These are phyloP conservation scores for Aphelocoma californica DNA, from an alignment of 2,797 vertebrate species.

Conservation along the genomic window DNA sequence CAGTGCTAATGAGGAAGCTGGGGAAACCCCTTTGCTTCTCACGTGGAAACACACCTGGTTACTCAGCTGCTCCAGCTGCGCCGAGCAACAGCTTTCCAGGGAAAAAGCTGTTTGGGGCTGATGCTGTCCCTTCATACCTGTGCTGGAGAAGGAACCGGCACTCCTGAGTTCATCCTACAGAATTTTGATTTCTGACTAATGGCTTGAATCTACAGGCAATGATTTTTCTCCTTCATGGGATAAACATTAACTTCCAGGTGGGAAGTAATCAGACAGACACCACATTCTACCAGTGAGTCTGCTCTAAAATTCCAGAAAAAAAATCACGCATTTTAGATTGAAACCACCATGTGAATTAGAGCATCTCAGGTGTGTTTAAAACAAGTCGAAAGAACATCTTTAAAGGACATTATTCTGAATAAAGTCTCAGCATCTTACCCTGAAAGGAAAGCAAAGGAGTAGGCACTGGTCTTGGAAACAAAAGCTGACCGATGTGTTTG, in stretches of 20 bases:
- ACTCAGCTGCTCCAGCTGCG: background rate
- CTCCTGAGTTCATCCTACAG: background rate
- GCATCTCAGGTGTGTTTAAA: background rate
- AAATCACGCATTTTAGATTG: background rate
- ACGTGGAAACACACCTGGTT: background rate
- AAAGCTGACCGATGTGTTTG: conserved; percentile 87
- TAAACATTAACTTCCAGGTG: background rate
- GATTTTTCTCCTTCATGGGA: background rate
- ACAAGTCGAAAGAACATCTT: background rate
- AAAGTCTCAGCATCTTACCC: conserved; percentile 75
- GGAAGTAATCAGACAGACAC: background rate
- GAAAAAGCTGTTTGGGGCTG: background rate
- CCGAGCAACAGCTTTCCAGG: background rate
- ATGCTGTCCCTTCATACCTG: background rate
- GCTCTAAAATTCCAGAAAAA: background rate
- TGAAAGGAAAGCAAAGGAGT: conserved; percentile 76
- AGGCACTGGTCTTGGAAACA: conserved; percentile 83
- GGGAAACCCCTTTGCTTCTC: background rate
- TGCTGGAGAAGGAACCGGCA: background rate
- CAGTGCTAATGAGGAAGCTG: background rate
- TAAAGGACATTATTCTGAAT: background rate
- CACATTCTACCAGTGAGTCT: background rate
- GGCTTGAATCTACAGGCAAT: background rate
- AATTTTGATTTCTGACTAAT: background rate
- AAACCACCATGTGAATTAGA: background rate